Conservation (phyloP, 2,797 vertebrate species). For the Acestrorhynchus altus region DNA sequence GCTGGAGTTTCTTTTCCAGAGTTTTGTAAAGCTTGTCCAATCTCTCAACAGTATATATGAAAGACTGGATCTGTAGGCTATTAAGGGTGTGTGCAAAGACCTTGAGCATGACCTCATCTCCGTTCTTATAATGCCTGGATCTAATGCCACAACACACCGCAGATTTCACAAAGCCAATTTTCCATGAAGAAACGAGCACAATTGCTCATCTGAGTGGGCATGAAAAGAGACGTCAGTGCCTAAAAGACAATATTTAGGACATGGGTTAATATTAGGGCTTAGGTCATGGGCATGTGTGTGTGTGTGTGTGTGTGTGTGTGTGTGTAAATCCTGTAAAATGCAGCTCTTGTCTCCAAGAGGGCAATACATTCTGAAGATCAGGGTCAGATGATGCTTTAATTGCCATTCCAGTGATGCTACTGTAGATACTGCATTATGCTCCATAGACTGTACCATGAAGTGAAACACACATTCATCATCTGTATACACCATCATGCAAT, state of each 20-base stretch:
- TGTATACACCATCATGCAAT: background rate
- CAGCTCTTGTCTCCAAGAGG: conserved; percentile 11
- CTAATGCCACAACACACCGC: background rate
- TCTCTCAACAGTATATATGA: too few species aligned
- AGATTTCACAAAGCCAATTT: background rate
- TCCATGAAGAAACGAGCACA: too few species aligned
- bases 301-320: conserved; percentile 20
- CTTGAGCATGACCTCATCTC: background rate
- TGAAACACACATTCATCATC: background rate
- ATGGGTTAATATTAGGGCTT: conserved; percentile 56
- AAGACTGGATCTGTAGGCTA: too few species aligned
- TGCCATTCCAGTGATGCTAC: conserved; percentile 56
- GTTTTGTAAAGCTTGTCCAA: too few species aligned
- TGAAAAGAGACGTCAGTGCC: conserved; percentile 40
- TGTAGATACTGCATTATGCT: background rate
- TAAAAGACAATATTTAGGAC: conserved; percentile 61
- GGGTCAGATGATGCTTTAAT: conserved; percentile 71
- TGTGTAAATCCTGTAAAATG: conserved; percentile 44
- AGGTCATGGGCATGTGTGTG: background rate
- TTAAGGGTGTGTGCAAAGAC: too few species aligned
- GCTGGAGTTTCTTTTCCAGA: too few species aligned
- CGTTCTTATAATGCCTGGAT: background rate
- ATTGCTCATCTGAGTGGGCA: conserved; percentile 3
- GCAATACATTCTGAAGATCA: conserved; percentile 56
- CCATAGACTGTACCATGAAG: background rate